Evolutionary conservation across 2,113 vertebrate species (phyloP), one percentile per base, ranked within the genome.

Genomic region (Saccopteryx leptura): DNA sequence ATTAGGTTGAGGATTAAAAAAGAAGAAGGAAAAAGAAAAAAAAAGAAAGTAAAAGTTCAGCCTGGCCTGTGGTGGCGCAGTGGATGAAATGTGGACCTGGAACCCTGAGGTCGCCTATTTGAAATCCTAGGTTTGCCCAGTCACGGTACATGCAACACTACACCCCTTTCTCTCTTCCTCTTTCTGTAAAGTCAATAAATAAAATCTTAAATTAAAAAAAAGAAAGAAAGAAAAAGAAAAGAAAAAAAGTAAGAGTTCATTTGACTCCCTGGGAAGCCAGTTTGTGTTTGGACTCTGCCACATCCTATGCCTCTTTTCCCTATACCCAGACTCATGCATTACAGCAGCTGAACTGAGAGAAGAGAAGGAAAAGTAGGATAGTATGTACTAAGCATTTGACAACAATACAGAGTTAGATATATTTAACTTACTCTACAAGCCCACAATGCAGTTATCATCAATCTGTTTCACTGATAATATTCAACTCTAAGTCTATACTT

Each of bases 401-500:
- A 92, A 61, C 46, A 63, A 52, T 19, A 46, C 61, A 82, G 26
- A 33, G 21, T 82, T 91, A 54, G n/a, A 46, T 54, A 81, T 60
- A 87, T 82, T 93, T 91, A 61, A 91, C 68, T 63, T 90, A 90
- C 33, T 90, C 9, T 56, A 90, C 48, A 88, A 90, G 26, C 21
- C 15, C 65, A 91, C 88, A 94, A 65, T 26, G 26, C 54, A 79
- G 54, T 88, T 79, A 85, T 7, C n/a, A 93, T 58, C 46, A 74
- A 39, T 46, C 52, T 58, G 68, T 96, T 93, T 90, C 31, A 80
- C 5, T 33, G 18, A 19, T 76, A 91, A 63, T 86, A 58, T 58
- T 93, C 90, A 95, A 76, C 39, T 58, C 7, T 95, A 78, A 81
- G 15, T 9, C 56, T 72, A 65, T 50, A 71, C 33, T 65, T 50